Base-by-base conservation (phyloP, 2,113 vertebrate species). In the Pedetes capensis region DNA sequence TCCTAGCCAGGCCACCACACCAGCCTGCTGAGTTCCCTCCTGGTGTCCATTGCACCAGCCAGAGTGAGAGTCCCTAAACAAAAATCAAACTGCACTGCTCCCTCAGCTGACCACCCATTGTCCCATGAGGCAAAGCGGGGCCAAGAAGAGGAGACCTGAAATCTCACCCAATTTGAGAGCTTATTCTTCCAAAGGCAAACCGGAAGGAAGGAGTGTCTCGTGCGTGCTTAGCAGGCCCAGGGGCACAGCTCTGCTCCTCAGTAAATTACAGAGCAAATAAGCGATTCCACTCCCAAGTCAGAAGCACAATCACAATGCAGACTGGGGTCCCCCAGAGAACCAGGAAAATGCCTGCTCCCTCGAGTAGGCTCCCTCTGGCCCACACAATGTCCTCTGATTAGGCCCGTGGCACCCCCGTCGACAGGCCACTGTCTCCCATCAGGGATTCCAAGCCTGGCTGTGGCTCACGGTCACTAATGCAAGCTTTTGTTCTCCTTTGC, bases 341-440 rank as follows among this genome's bases (percentile, higher is more conserved):
- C 6, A 92, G 42, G 90, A 61, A 91, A 97, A 97, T 90, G 95
- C 76, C 64, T 23, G 32, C 84, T 68, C 83, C 94, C 90, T 51
- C 66, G 87, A 94, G 80, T 27, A 44, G 68, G 44, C 87, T 71
- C 84, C 92, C 49, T 81, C 44, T 10, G 90, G 72, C 84, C 81
- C 64, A 20, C 68, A 97, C 96, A 97, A 97, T 96, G 96, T 68
- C 81, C 12, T 1, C 76, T 97, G 97, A 97, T 97, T 96, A 96
- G 94, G 63, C 59, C 25, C 1, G 1, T 3, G 34, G 68, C 51
- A n/a, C 93, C 75, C 96, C 92, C n/a, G 47, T 11, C 0, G 94
- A 80, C 92, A 84, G 44, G 64, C n/a, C 27, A 29, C 32, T 68
- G 23, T 82, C 74, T 78, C 71, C 68, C 57, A n/a, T n/a, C n/a